Percentiles rank a stretch among this genome's conserved stretches.
These are phyloP conservation scores for Arremon brunneinucha DNA, from an alignment of 2,797 vertebrate genomes.

Conservation along the genomic window DNA sequence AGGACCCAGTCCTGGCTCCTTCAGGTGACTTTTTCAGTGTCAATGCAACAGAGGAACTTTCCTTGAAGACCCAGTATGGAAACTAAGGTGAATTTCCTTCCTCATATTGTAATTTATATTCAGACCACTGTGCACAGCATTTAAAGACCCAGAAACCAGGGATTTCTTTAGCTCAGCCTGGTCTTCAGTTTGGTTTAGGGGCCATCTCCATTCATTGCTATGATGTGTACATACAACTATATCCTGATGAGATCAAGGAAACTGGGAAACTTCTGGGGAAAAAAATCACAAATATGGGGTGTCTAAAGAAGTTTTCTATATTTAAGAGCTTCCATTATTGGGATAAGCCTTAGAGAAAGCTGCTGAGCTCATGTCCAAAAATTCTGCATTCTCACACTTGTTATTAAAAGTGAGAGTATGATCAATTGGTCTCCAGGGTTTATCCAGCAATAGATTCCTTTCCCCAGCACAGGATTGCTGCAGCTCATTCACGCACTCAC, in stretches of 20 bases:
- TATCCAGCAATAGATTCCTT: background rate
- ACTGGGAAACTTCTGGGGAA: background rate
- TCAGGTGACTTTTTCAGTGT: background rate
- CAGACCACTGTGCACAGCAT: background rate
- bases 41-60: background rate
- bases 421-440: background rate
- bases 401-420: background rate
- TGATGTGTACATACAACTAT: background rate
- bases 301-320: background rate
- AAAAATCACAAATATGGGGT: background rate
- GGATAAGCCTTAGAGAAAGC: background rate
- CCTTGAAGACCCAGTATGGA: rapidly evolving
- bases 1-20: background rate
- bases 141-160: background rate
- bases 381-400: background rate
- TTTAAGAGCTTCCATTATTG: background rate
- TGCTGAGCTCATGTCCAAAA: background rate
- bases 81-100: background rate
- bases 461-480: background rate
- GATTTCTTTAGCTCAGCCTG: background rate
- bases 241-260: background rate
- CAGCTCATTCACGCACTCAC: background rate
- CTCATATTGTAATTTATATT: background rate
- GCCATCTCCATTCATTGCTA: background rate
- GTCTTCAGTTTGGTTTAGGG: background rate